Evolutionary conservation across 2,113 vertebrate species (phyloP).

Genomic region (Peucedramus taeniatus): DNA sequence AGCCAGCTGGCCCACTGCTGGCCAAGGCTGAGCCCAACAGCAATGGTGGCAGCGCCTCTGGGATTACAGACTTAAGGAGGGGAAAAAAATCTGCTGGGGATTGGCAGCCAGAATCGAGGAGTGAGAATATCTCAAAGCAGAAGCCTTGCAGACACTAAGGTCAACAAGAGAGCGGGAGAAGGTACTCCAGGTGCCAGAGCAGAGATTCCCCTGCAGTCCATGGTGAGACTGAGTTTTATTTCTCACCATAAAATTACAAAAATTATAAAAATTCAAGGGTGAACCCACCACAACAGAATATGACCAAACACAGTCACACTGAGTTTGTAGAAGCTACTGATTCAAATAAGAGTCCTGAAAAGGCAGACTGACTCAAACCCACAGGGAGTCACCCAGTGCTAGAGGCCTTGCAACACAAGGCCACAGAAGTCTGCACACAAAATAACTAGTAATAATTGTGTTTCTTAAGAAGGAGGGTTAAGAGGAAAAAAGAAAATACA

Average conservation of each 20-base stretch:
- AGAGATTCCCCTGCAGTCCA: background rate
- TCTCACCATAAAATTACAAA: background rate
- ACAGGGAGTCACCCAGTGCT: background rate
- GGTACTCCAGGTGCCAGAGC: background rate
- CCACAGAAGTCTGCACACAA: background rate
- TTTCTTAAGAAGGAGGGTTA: background rate
- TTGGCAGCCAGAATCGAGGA: background rate
- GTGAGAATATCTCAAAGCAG: background rate
- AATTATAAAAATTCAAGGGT: background rate
- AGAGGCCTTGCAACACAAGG: background rate
- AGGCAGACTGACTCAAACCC: background rate
- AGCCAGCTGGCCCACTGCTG: rapidly evolving
- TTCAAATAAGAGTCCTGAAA: background rate
- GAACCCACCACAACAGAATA: background rate
- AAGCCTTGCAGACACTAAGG: background rate
- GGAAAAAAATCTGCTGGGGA: background rate
- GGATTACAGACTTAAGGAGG: background rate
- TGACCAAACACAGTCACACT: rapidly evolving
- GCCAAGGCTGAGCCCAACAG: background rate
- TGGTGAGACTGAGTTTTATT: background rate
- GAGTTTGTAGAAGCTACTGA: background rate
- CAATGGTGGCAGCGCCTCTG: background rate
- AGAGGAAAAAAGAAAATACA: background rate
- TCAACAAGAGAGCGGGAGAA: background rate
- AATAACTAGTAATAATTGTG: background rate